Base-by-base conservation (phyloP, 2,888 invertebrate species). In the Oeneis ivallda region DNA sequence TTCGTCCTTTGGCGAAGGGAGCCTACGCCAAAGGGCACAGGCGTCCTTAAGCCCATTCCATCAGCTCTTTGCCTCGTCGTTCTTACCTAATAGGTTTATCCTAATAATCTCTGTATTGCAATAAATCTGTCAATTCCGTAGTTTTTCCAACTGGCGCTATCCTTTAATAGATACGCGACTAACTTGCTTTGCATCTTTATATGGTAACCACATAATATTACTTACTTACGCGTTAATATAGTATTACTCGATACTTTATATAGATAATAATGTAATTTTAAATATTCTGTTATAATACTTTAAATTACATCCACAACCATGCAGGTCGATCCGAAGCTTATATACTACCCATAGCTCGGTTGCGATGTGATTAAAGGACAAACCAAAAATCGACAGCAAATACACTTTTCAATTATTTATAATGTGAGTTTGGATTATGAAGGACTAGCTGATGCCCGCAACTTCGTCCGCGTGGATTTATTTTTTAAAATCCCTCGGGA, bases 61-160 rank as follows among this genome's bases (percentile, higher is more conserved):
- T 10, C 41, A 1, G 9, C 17, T 17, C 17, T 17, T 17, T 47
- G 17, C 47, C 17, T 47, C 1, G 3, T 8, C 15, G 0, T 13
- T 26, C 26, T 50, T 50, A 11, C 26, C 5, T 13, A 13, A 19
- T 26, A 47, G 1, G 17, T 15, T 50, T 50, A 50, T 26, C 19
- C 17, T 26, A 50, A 26, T 50, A 26, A 13, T 11, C 13, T 19
- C 26, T 6, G 19, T 50, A 10, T 13, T 1, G 49, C 49, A 1
- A 50, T 50, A 50, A 50, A 50, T 50, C 26, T 11, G 26, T 47
- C 17, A 17, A 15, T 47, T 15, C 45, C 45, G 45, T 47, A 47
- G 15, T 47, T 47, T 47, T 47, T 47, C 49, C 26, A 19, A 50
- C 49, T 1, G 49, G 49, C 49, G 49, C 49, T 26, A 26, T 50